Base-by-base conservation (phyloP, 2,888 invertebrate species). In the Phortica magna region DNA sequence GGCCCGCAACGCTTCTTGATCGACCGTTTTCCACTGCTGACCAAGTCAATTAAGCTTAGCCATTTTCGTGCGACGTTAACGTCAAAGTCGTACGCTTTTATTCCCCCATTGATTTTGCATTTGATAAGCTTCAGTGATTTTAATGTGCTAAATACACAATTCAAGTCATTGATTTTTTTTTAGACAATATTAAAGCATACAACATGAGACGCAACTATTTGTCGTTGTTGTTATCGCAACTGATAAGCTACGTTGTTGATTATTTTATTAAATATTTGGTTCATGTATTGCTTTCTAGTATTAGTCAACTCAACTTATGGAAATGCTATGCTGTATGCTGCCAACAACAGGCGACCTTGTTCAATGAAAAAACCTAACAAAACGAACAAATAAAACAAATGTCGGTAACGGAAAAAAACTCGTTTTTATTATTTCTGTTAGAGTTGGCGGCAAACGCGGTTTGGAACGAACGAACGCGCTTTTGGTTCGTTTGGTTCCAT, bases 81-180 rank as follows among this genome's bases (percentile, higher is more conserved):
- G 55, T 68, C 14, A 17, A 74, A 76, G 75, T 48, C 22, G 67
- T 57, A 48, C 31, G 41, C 75, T 77, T 73, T 79, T 77, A 77
- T 65, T 39, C 77, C 74, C 76, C 74, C 84, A 87, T 89, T 86
- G 89, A 87, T 87, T 87, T 89, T 86, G 87, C 88, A 89, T 85
- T 87, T 83, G 81, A 88, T 84, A 83, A 88, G 88, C 87, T 88
- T 85, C 83, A 41, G 14, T 19, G 70, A 53, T 71, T 71, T 55
- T 53, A 42, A 65, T 65, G 31, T 9, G 41, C 22, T 14, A 17
- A 61, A 61, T 67, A 31, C 48, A 19, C 17, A 41, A 14, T 67
- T 67, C 53, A 17, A 65, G 67, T 41, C 68, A 75, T 75, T 70
- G 70, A 57, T 55, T 75, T 75, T 68, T 68, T 42, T 73, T 19